These are phyloP conservation scores for Prosapia bicincta DNA, from an alignment of 2,888 invertebrate genomes.

Conservation along the genomic window DNA sequence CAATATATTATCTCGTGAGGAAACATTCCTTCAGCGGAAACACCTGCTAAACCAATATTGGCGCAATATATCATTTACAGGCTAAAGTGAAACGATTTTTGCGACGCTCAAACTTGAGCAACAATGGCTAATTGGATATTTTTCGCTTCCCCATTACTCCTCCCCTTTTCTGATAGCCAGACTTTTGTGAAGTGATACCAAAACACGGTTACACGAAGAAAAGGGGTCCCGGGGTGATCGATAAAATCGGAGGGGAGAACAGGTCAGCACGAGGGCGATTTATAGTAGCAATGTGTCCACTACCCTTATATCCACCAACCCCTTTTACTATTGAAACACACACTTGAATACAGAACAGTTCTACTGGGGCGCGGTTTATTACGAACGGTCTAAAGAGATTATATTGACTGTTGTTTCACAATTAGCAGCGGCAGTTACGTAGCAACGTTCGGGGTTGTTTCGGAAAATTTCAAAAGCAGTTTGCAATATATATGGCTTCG, in stretches of 20 bases:
- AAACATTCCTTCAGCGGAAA: background rate
- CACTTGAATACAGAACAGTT: background rate
- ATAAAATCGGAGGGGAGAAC: background rate
- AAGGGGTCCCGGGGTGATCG: background rate
- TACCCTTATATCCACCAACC: background rate
- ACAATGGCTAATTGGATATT: background rate
- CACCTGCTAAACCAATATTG: background rate
- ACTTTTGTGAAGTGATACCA: background rate
- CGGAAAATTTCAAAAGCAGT: background rate
- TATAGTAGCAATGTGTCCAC: background rate
- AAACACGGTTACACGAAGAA: conserved; percentile 2
- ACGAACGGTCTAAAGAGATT: background rate
- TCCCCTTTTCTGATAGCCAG: background rate
- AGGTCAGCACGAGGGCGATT: background rate
- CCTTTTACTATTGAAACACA: conserved; percentile 2
- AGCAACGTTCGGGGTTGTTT: background rate
- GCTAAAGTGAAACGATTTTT: background rate
- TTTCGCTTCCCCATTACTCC: background rate
- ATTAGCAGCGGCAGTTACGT: background rate
- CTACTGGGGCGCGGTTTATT: background rate
- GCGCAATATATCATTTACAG: background rate
- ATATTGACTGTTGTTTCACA: background rate
- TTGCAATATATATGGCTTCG: too few relatives aligned
- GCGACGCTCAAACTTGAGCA: background rate
- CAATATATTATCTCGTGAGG: background rate